A percentile compares a stretch with the other conserved stretches of the same genome.
These are phyloP conservation scores for Cynocephalus volans DNA, from an alignment of 2,113 vertebrate species.

Conservation along the genomic window DNA sequence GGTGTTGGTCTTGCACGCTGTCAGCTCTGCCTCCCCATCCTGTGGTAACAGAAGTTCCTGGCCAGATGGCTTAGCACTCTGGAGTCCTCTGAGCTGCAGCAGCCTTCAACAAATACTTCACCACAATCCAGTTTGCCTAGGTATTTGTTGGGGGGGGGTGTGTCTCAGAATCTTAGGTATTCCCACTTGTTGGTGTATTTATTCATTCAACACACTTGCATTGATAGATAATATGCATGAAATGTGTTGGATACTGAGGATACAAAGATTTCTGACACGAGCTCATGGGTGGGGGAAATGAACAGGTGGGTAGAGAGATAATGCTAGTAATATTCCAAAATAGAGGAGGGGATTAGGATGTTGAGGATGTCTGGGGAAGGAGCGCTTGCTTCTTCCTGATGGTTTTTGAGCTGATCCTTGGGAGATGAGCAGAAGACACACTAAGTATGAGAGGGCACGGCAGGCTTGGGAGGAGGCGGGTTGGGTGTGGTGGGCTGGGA, in stretches of 20 bases:
- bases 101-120: neutral
- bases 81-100: neutral
- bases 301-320: neutral
- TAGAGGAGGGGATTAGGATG: neutral
- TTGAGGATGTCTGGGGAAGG: neutral
- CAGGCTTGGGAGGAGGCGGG: neutral
- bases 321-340: neutral
- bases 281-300: neutral
- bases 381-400: neutral
- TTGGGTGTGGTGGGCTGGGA: neutral
- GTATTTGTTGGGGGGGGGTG: neutral
- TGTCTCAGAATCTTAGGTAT: neutral
- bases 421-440: neutral
- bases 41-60: constrained; percentile 55
- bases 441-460: neutral
- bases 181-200: neutral
- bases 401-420: neutral
- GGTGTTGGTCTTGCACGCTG: constrained; percentile 35
- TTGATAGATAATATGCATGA: neutral
- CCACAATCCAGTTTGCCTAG: neutral
- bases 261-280: neutral
- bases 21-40: neutral
- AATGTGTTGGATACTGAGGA: neutral
- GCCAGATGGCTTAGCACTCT: constrained; percentile 30
- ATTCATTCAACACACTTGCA: neutral